These are phyloP conservation scores for Psittacara wagleri DNA, from an alignment of 2,113 vertebrate species.

Conservation along the genomic window DNA sequence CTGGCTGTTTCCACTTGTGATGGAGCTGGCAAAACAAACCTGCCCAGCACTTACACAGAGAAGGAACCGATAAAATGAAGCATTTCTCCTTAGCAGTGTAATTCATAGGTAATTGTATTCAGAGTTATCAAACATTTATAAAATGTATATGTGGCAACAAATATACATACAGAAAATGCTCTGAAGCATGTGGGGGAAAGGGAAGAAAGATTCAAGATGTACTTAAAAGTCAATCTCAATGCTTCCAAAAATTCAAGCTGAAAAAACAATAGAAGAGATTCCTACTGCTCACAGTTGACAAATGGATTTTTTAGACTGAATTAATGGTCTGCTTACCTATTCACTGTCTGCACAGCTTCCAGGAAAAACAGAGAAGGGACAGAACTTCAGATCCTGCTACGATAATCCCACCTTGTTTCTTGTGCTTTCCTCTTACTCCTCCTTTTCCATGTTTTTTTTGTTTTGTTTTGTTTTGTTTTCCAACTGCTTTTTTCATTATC, in stretches of 20 bases:
- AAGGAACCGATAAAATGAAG: not conserved
- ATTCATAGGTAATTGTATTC: not conserved
- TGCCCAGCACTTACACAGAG: accelerated
- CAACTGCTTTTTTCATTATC: not conserved
- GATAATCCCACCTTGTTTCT: not conserved
- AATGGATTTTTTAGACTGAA: not conserved
- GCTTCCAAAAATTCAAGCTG: conserved; percentile 31
- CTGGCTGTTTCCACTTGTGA: not conserved
- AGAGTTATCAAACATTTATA: not conserved
- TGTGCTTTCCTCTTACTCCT: not conserved
- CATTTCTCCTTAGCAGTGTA: not conserved
- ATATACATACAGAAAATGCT: not conserved
- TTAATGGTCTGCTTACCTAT: conserved; percentile 14
- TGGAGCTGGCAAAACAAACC: not conserved
- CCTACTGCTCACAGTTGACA: not conserved
- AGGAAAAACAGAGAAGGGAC: conserved; percentile 22
- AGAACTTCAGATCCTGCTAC: not conserved
- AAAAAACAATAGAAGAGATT: conserved; percentile 30
- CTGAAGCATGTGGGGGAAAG: not conserved
- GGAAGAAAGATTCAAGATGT: not conserved
- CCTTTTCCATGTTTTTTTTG: not conserved
- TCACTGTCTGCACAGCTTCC: not conserved
- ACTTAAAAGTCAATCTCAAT: not conserved
- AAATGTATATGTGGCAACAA: not conserved
- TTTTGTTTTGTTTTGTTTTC: not conserved